phyloP scores from a whole-genome alignment of 1,140 invertebrate genomes.

The Diuraphis noxia region DNA sequence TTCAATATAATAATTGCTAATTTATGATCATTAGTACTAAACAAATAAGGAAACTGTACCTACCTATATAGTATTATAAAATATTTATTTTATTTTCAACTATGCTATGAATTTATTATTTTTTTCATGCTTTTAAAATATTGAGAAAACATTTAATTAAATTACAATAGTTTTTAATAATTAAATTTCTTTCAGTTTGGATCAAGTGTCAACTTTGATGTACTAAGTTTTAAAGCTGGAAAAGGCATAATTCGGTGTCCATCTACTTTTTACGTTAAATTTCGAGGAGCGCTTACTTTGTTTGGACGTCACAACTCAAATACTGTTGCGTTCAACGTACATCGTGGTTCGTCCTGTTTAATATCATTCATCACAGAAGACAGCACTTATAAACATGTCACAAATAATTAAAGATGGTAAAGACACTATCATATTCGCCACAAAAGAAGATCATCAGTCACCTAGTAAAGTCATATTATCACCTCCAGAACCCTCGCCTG shows the following conservation, averaged over 20 bases:
- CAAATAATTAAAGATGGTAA: constrained; percentile 67
- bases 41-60: no score
- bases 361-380: constrained; percentile 59
- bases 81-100: neutral
- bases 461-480: constrained; percentile 76
- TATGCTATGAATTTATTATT: neutral
- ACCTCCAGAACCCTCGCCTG: constrained; percentile 73
- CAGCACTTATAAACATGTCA: constrained; percentile 62
- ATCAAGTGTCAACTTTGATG: constrained; percentile 63
- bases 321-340: constrained; percentile 64
- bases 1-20: neutral
- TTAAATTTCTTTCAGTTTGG: constrained; percentile 59
- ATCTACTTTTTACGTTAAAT: constrained; percentile 63
- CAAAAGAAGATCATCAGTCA: constrained; percentile 75
- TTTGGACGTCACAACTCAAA: constrained; percentile 63
- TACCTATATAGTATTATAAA: no score
- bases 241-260: constrained; percentile 66
- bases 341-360: constrained; percentile 63
- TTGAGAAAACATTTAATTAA: neutral
- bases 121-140: neutral
- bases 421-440: constrained; percentile 82
- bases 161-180: no score
- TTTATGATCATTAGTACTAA: neutral
- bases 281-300: constrained; percentile 65
- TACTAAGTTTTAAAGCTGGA: constrained; percentile 65